Base-by-base conservation (phyloP, 2,113 vertebrate genomes). In the Chaetorhynchus papuensis region DNA sequence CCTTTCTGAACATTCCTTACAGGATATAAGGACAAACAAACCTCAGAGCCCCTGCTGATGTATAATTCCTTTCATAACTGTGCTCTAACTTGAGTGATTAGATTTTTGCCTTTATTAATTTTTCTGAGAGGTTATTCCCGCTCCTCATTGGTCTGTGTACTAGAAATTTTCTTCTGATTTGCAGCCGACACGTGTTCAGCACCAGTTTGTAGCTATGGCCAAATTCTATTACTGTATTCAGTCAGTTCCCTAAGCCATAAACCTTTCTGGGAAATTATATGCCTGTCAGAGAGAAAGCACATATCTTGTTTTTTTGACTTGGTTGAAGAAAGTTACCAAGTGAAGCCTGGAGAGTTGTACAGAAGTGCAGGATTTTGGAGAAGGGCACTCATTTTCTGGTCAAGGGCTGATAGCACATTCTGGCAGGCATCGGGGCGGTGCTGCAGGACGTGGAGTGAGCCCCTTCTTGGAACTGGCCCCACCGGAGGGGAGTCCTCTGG, bases 371-470 rank as follows among this genome's bases (percentile, higher is more conserved):
- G 31, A 13, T 61, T 81, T 45, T 50, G 28, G 45, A 83, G 80
- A 41, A 50, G 1, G 64, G 5, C 78, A 19, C 78, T 79, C 70
- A 70, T 79, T 65, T 39, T 50, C 87, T 65, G 87, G 31, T 2
- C 12, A 3, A 10, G 35, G 41, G 37, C 83, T 54, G 87, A 90
- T 61, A 83, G 74, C 69, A 18, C 37, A 16, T 53, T 26, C 71
- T 77, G 66, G 70, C 42, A 30, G 5, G 3, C 17, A 3, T 3
- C 1, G 0, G 39, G 41, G 45, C 1, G 2, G 26, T 1, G 4
- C 60, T 61, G 50, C 39, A 20, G 56, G 37, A 45, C 0, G 0
- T 4, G 53, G 50, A 74, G 21, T 2, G 6, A 90, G 44, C 44
- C 23, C 24, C 57, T 83, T 53, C 90, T 68, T 60, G 83, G 79